Conservation (phyloP, 2,797 vertebrate genomes). For the Lithobates sylvaticus region DNA sequence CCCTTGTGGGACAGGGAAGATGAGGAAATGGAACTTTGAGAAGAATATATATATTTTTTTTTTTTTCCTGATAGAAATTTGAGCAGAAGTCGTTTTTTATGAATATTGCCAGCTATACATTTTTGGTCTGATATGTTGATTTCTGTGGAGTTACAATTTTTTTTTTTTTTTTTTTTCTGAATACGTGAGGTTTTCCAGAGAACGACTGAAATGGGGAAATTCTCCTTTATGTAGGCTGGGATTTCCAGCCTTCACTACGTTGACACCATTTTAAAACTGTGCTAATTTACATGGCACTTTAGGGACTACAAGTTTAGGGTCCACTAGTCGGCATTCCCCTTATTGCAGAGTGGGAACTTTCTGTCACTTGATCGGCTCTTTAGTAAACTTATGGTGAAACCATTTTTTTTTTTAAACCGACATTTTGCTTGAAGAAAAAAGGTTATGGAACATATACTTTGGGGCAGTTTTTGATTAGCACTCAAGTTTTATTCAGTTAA, state of each 20-base stretch:
- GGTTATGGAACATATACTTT: too few species aligned
- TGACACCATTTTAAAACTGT: neutral
- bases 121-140: neutral
- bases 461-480: neutral
- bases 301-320: neutral
- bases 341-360: neutral
- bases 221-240: neutral
- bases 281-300: neutral
- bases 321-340: neutral
- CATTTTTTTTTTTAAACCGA: too few species aligned
- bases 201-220: neutral
- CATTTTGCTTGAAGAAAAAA: neutral
- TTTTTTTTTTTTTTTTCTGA: neutral
- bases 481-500: neutral
- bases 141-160: neutral
- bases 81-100: too few species aligned
- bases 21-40: conserved; percentile 55
- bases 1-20: conserved; percentile 27
- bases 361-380: neutral
- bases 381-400: neutral
- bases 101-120: neutral
- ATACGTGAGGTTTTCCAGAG: neutral
- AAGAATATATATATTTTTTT: neutral
- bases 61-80: neutral
- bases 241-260: neutral